A percentile compares a stretch with the other conserved stretches of the same genome.
These are phyloP conservation scores for Furcula furcula DNA, from an alignment of 2,888 invertebrate species.

Conservation along the genomic window DNA sequence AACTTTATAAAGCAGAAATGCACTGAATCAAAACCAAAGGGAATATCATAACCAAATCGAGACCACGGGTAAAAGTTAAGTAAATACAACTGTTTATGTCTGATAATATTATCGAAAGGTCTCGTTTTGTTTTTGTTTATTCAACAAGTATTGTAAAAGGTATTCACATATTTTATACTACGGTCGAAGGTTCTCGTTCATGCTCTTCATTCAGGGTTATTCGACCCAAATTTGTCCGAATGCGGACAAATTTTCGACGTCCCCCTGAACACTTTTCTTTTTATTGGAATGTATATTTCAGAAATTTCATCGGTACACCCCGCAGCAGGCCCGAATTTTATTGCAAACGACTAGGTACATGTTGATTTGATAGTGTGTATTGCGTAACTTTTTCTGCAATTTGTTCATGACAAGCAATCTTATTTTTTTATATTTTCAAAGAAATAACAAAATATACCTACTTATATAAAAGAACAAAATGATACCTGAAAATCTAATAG, in stretches of 20 bases:
- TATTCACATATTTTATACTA: conserved; percentile 59
- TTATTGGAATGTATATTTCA: conserved; percentile 67
- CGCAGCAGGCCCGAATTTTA: conserved; percentile 41
- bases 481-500: too few species aligned
- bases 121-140: conserved; percentile 27
- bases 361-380: conserved; percentile 44
- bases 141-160: conserved; percentile 53
- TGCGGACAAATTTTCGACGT: conserved; percentile 65
- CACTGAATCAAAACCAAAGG: neutral
- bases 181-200: conserved; percentile 58
- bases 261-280: conserved; percentile 58
- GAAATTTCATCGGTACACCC: conserved; percentile 49
- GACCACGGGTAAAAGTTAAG: too few species aligned
- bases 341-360: conserved; percentile 54
- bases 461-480: too few species aligned
- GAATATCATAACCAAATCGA: neutral
- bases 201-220: conserved; percentile 57
- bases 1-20: too few species aligned
- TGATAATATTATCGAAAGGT: too few species aligned
- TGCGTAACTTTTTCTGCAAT: too few species aligned
- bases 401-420: too few species aligned
- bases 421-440: too few species aligned
- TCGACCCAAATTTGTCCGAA: conserved; percentile 69
- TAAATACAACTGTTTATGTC: too few species aligned
- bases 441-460: too few species aligned